Percentiles rank a stretch among this genome's conserved stretches.
phyloP scores from a whole-genome alignment of 2,888 invertebrate species.

The Clepsis dumicolana region DNA sequence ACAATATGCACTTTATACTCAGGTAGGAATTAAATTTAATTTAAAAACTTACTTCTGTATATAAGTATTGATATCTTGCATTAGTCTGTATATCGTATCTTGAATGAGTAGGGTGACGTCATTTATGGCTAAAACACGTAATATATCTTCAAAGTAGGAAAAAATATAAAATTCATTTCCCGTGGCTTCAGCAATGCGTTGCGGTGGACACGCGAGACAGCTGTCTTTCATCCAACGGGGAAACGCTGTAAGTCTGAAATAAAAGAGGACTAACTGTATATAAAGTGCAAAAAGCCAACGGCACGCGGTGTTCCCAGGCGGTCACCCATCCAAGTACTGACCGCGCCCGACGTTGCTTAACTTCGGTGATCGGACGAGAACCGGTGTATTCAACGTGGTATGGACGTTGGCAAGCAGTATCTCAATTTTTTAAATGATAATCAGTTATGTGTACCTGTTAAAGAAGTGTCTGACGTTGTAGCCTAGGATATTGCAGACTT shows the following conservation, averaged over 20 bases:
- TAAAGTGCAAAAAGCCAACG: conserved; percentile 47
- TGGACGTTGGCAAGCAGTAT: conserved; percentile 23
- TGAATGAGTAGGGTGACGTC: conserved; percentile 89
- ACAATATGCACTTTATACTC: too few relatives aligned
- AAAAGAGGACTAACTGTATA: neutral
- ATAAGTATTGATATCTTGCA: conserved; percentile 88
- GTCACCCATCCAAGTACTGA: conserved; percentile 54
- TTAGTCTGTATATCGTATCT: conserved; percentile 88
- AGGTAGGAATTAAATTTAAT: too few relatives aligned
- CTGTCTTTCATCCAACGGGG: conserved; percentile 95
- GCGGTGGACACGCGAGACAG: conserved; percentile 90
- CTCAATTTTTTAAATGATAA: neutral
- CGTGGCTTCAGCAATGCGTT: conserved; percentile 84
- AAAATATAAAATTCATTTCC: conserved; percentile 87
- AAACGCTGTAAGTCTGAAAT: conserved; percentile 89
- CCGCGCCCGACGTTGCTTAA: conserved; percentile 53
- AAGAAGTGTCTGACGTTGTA: conserved; percentile 92
- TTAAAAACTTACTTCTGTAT: conserved; percentile 81
- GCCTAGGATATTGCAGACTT: conserved; percentile 92
- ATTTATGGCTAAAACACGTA: conserved; percentile 89
- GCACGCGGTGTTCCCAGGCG: conserved; percentile 52
- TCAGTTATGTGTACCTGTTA: conserved; percentile 86
- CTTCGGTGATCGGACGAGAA: conserved; percentile 55
- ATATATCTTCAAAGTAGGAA: conserved; percentile 93
- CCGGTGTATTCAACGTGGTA: conserved; percentile 52